These are phyloP conservation scores for Grus americana DNA, from an alignment of 2,113 vertebrate genomes.

Conservation along the genomic window DNA sequence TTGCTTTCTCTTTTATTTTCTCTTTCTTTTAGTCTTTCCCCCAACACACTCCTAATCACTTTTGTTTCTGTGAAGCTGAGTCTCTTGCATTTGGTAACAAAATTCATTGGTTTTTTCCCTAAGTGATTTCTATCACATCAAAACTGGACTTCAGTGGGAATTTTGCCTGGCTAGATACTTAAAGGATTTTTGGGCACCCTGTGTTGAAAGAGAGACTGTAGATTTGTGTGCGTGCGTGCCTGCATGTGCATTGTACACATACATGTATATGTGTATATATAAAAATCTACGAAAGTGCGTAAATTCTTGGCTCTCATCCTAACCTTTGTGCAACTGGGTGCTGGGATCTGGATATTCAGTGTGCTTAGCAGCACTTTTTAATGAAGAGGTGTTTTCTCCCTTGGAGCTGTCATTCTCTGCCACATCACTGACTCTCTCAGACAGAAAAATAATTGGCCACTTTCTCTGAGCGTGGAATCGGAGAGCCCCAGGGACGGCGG, in stretches of 20 bases:
- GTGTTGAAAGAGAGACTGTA: neutral
- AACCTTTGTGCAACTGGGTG: conserved; percentile 32
- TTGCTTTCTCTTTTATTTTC: neutral
- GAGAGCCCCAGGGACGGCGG: conserved; percentile 63
- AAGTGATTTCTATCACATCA: neutral
- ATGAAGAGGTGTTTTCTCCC: conserved; percentile 73
- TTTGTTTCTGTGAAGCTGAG: neutral
- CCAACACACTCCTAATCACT: neutral
- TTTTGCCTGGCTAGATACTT: neutral
- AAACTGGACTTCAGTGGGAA: neutral
- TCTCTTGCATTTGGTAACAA: neutral
- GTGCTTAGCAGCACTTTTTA: conserved; percentile 72
- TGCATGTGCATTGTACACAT: accelerated
- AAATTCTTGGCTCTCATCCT: conserved; percentile 32
- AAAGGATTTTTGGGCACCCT: neutral
- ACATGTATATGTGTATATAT: neutral
- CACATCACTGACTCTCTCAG: conserved; percentile 82
- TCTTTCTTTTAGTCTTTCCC: neutral
- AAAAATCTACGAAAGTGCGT: neutral
- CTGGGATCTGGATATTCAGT: conserved; percentile 36
- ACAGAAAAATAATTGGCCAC: conserved; percentile 86
- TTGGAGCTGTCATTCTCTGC: conserved; percentile 75
- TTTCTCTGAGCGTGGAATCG: conserved; percentile 59
- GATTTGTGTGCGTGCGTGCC: neutral
- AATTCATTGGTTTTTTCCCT: neutral